These are phyloP conservation scores for Rhopalosiphum maidis DNA, from an alignment of 1,140 invertebrate species.

Conservation along the genomic window DNA sequence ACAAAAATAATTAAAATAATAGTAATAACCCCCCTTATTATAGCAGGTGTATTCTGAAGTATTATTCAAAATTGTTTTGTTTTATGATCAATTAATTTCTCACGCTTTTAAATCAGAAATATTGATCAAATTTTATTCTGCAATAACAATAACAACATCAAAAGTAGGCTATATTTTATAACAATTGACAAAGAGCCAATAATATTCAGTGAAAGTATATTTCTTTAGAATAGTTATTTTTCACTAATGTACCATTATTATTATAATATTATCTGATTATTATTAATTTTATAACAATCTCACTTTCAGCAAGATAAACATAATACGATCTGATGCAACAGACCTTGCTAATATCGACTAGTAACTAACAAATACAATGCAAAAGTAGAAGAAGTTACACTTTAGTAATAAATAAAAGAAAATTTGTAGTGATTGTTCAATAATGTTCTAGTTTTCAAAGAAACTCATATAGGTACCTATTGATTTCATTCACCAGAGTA, in stretches of 20 bases:
- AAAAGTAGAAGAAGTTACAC: background rate
- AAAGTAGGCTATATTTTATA: conserved; percentile 55
- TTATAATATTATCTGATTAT: conserved; percentile 3
- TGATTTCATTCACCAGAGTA: background rate
- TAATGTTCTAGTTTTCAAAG: background rate
- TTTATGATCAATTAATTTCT: background rate
- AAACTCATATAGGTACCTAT: background rate
- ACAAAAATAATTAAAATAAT: background rate
- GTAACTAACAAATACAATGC: conserved; percentile 31
- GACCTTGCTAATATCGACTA: background rate
- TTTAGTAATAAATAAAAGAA: conserved; percentile 15
- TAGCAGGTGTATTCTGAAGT: background rate
- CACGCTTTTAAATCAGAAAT: conserved; percentile 5
- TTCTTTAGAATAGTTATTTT: conserved; percentile 54
- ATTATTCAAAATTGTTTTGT: conserved; percentile 6
- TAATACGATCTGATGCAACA: conserved; percentile 48
- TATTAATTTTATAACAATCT: conserved; percentile 55
- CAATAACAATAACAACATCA: conserved; percentile 2
- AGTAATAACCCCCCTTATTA: background rate
- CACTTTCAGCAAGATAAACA: conserved; percentile 29
- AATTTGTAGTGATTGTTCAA: background rate
- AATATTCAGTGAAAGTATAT: conserved; percentile 56
- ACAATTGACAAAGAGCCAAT: conserved; percentile 55
- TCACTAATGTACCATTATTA: conserved; percentile 35
- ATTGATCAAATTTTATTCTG: background rate